A percentile compares a stretch with the other conserved stretches of the same genome.
phyloP scores from a whole-genome alignment of 2,888 invertebrate species.

The Thyatira batis region DNA sequence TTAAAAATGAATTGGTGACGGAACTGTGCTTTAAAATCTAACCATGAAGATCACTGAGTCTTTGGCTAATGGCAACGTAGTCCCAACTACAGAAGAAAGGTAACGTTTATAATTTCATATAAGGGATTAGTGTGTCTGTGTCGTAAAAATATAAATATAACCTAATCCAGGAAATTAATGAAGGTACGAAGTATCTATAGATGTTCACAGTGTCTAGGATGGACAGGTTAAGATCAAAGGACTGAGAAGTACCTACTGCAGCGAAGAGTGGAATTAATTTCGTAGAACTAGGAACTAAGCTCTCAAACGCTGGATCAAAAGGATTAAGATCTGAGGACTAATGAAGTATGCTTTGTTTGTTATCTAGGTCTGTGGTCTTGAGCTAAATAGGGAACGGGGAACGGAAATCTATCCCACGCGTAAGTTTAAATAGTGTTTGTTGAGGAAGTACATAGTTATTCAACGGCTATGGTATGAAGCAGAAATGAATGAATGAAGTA shows the following conservation, averaged over 20 bases:
- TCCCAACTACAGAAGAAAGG: constrained; percentile 39
- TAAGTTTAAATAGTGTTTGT: background rate
- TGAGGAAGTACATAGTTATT: background rate
- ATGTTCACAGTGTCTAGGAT: background rate
- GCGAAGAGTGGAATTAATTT: background rate
- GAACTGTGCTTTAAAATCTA: background rate
- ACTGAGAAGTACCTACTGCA: background rate
- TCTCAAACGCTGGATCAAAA: background rate
- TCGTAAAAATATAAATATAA: background rate
- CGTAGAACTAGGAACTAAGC: background rate
- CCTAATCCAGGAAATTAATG: background rate
- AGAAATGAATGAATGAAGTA: too few species aligned
- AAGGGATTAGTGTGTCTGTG: background rate
- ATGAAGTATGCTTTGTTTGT: background rate
- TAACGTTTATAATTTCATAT: constrained; percentile 13
- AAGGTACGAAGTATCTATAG: background rate
- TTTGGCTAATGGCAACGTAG: constrained; percentile 35
- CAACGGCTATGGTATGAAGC: too few species aligned
- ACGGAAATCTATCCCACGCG: background rate
- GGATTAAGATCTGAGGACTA: constrained; percentile 4
- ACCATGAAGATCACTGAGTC: constrained; percentile 69
- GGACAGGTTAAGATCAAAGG: too few species aligned
- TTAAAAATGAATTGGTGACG: background rate
- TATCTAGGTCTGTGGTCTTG: background rate
- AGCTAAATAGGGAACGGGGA: constrained; percentile 9